A percentile compares a stretch with the other conserved stretches of the same genome.
These are phyloP conservation scores for Phaenicophaeus curvirostris DNA, from an alignment of 2,797 vertebrate genomes.

Conservation along the genomic window DNA sequence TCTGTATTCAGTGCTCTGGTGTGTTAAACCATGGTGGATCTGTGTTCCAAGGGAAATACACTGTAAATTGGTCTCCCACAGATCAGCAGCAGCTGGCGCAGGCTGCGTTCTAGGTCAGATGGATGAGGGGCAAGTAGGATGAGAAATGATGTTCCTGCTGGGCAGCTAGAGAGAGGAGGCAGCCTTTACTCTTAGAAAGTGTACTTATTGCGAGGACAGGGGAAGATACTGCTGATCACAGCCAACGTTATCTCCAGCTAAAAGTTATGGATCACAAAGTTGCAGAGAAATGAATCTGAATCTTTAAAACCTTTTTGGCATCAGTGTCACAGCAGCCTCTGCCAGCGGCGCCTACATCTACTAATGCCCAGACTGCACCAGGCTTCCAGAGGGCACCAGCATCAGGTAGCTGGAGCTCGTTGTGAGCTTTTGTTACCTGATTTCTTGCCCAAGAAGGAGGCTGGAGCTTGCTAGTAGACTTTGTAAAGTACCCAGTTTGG, in stretches of 20 bases:
- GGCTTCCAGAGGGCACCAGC: background rate
- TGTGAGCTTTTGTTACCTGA: background rate
- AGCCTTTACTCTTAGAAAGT: background rate
- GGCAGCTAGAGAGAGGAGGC: background rate
- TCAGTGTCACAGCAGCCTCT: background rate
- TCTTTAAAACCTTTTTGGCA: background rate
- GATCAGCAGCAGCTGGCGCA: background rate
- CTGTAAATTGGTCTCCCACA: background rate
- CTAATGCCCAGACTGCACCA: background rate
- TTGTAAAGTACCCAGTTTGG: background rate
- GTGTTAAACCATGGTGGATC: background rate
- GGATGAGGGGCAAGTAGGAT: background rate
- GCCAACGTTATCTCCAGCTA: background rate
- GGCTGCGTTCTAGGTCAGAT: background rate
- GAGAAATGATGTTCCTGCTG: background rate
- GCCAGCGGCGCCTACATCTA: background rate
- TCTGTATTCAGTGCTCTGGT: constrained; percentile 27
- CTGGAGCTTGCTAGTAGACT: background rate
- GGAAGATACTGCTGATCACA: background rate
- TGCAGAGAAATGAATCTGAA: background rate
- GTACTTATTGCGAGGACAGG: background rate
- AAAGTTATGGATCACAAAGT: background rate
- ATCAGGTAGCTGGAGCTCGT: background rate
- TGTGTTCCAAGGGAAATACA: background rate
- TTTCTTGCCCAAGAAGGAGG: background rate